Percentiles rank a stretch among this genome's conserved stretches.
These are phyloP conservation scores for Alloscopus bannaensis DNA, from an alignment of 2,888 invertebrate genomes.

Conservation along the genomic window DNA sequence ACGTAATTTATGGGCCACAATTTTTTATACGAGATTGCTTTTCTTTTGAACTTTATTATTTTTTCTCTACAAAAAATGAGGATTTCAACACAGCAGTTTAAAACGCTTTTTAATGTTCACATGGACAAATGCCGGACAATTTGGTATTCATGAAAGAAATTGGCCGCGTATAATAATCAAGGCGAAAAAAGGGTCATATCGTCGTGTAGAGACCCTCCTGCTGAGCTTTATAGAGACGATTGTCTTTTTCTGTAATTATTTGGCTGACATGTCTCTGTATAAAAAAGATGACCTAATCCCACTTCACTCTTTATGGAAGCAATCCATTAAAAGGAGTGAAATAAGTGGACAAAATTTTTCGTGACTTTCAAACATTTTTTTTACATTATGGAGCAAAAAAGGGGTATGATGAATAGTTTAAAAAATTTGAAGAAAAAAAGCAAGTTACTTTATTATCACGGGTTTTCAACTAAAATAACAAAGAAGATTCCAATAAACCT, in stretches of 20 bases:
- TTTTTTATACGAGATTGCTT: constrained; percentile 58
- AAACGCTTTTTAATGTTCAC: not conserved
- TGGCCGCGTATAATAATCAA: constrained; percentile 30
- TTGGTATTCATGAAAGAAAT: constrained; percentile 14
- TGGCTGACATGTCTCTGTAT: not conserved
- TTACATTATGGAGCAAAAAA: constrained; percentile 11
- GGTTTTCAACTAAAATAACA: not conserved
- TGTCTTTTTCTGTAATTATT: constrained; percentile 54
- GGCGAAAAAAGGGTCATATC: constrained; percentile 53
- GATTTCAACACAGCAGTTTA: not conserved
- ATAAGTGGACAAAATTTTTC: not conserved
- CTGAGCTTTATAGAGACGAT: constrained; percentile 54
- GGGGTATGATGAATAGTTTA: not conserved
- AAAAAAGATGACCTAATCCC: constrained; percentile 20
- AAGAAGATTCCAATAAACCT: not conserved
- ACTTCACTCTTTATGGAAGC: constrained; percentile 42
- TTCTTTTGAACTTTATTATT: not conserved
- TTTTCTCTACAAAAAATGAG: no score
- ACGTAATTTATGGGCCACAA: constrained; percentile 65
- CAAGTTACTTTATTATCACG: no score
- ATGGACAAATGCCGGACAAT: no score
- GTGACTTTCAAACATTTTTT: constrained; percentile 20
- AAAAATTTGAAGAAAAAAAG: no score
- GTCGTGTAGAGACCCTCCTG: constrained; percentile 66
- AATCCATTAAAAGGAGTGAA: constrained; percentile 16